Percentiles rank a stretch among this genome's conserved stretches.
Evolutionary conservation across 2,888 invertebrate genomes (phyloP).

Genomic region (Aleiodes leptofemur): DNA sequence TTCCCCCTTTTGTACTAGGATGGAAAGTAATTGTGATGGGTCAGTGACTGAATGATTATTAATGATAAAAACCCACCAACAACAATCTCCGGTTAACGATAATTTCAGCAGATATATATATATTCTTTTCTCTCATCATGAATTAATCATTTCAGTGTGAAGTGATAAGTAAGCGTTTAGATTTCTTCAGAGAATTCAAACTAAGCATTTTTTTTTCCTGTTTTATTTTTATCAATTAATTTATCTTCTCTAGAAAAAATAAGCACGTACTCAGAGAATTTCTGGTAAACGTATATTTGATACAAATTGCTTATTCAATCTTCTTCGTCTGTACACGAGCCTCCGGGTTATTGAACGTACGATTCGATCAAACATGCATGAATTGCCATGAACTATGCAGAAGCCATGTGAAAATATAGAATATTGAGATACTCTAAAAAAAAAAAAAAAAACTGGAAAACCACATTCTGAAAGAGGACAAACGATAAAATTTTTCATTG

Average conservation of each 20-base stretch:
- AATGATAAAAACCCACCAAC: slow-evolving; percentile 9
- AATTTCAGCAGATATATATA: background rate
- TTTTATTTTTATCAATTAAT: background rate
- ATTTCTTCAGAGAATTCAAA: too few species aligned
- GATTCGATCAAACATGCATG: background rate
- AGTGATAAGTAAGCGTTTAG: too few species aligned
- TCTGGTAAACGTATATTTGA: slow-evolving; percentile 15
- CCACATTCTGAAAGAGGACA: background rate
- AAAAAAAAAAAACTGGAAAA: too few species aligned
- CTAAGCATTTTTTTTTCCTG: too few species aligned
- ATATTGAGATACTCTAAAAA: background rate
- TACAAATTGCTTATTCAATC: slow-evolving; percentile 24
- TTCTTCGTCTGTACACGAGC: slow-evolving; percentile 3
- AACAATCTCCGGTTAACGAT: slow-evolving; percentile 5
- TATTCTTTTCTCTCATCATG: background rate
- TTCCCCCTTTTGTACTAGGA: slow-evolving; percentile 52
- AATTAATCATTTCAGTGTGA: too few species aligned
- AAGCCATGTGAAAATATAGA: background rate
- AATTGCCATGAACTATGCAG: slow-evolving; percentile 14
- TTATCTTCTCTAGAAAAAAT: background rate
- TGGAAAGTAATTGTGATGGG: slow-evolving; percentile 69
- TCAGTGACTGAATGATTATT: slow-evolving; percentile 65
- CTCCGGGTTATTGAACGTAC: slow-evolving; percentile 18
- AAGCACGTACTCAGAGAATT: background rate
- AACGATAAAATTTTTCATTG: slow-evolving; percentile 14